These are phyloP conservation scores for Gambusia affinis DNA, from an alignment of 2,113 vertebrate species.

Conservation along the genomic window DNA sequence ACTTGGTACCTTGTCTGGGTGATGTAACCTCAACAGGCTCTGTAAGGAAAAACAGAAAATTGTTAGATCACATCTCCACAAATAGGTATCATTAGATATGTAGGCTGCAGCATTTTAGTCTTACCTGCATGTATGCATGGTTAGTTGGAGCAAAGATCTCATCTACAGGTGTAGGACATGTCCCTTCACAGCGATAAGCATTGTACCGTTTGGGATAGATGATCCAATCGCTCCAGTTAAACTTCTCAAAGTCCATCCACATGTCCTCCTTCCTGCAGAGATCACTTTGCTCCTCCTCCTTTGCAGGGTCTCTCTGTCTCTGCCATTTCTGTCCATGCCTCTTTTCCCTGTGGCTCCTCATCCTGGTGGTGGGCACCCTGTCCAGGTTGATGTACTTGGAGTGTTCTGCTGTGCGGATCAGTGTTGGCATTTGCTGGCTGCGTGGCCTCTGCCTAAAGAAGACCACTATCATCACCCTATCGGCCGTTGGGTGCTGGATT, in stretches of 20 bases:
- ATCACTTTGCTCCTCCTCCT: slow-evolving; percentile 43
- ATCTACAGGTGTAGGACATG: slow-evolving; percentile 83
- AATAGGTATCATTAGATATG: not conserved
- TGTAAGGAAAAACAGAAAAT: slow-evolving; percentile 57
- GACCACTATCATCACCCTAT: slow-evolving; percentile 85
- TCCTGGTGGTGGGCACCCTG: not conserved
- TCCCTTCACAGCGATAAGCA: slow-evolving; percentile 86
- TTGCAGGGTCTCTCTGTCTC: slow-evolving; percentile 38
- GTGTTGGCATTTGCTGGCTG: slow-evolving; percentile 64
- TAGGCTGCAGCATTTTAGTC: not conserved
- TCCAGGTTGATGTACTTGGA: slow-evolving; percentile 83
- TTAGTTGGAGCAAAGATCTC: slow-evolving; percentile 87
- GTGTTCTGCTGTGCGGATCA: slow-evolving; percentile 83
- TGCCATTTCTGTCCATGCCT: slow-evolving; percentile 57
- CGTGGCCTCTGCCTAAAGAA: slow-evolving; percentile 76
- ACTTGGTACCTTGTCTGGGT: slow-evolving; percentile 81
- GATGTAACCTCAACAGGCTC: slow-evolving; percentile 87
- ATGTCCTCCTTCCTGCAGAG: slow-evolving; percentile 85
- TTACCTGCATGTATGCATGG: slow-evolving; percentile 90
- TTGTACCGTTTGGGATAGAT: slow-evolving; percentile 86
- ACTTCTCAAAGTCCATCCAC: slow-evolving; percentile 87
- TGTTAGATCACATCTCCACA: slow-evolving; percentile 27
- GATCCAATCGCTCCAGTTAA: slow-evolving; percentile 89
- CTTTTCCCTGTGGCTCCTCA: slow-evolving; percentile 49
- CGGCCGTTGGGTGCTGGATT: slow-evolving; percentile 45